Evolutionary conservation across 2,888 invertebrate genomes (phyloP), one percentile per base, ranked within the genome.

Genomic region (Myathropa florea): DNA sequence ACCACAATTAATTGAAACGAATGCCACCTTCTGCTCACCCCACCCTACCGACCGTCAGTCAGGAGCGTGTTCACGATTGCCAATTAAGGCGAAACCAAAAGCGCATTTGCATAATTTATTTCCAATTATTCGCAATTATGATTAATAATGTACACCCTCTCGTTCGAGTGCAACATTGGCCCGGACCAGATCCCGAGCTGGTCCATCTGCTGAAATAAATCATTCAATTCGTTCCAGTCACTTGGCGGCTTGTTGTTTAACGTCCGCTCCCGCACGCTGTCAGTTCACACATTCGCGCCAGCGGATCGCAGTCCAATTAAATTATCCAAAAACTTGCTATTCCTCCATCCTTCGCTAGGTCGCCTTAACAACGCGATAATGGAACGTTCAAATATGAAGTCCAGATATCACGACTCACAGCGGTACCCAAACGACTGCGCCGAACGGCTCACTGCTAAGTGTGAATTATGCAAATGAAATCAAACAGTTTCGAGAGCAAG

Each of bases 151-250:
- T n/a, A n/a, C 46, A 46, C 18, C 7, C 46, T 12, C 33, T 7
- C 12, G 33, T 10, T 33, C 33, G 12, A 46, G 18, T 18, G 46
- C 46, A 46, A 46, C n/a, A 46, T 46, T 18, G n/a, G 46, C 46
- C 46, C 46, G 46, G 1, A 46, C 46, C n/a, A n/a, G 4, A 46
- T 0, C 18, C n/a, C 46, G 3, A 18, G 18, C 6, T 1, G 18
- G 24, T 46, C 12, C 46, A 65, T 65, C 30, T 23, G 46, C 28
- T 39, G 21, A 26, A 23, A 59, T 65, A 75, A 65, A 75, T 75
- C 65, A 23, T 75, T 65, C 65, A 75, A 75, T 75, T 75, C 36
- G 36, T 4, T 12, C n/a, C 65, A 65, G 46, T 75, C 39, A 65
- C 28, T 46, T 9, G 28, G 28, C 21, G 36, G 39, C 46, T 46